Evolutionary conservation across 2,888 invertebrate genomes (phyloP), one percentile per base, ranked within the genome.

Genomic region (Agonopterix heracliana): DNA sequence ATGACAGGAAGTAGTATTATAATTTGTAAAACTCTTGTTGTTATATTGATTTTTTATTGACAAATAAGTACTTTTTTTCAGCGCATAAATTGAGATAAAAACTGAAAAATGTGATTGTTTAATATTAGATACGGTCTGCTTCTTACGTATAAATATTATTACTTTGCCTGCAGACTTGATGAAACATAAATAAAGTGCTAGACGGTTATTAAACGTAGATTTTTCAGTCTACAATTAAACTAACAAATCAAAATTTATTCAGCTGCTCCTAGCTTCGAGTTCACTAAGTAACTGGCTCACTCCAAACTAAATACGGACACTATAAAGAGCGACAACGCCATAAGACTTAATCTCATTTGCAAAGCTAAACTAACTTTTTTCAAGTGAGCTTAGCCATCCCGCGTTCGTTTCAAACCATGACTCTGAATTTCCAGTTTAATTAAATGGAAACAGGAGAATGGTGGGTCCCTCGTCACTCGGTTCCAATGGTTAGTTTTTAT

Each of bases 361-460:
- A 75, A 76, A 73, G 68, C 70, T 67, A 68, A 75, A 72, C 67
- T 63, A 64, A 67, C 66, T 74, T 78, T 78, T 66, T 77, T 71
- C 62, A 68, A 74, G 64, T 57, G 64, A 66, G 65, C 64, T 64
- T 64, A 69, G 68, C 64, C 55, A 60, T 63, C 54, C 59, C 60
- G 55, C 60, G 59, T 66, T 65, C 64, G 63, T 61, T 67, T 62
- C 58, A 57, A 64, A 57, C 68, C 69, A 68, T 74, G 78, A 74
- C 71, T 79, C 68, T 71, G 74, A 74, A 78, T 78, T 80, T 74
- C 66, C 70, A 74, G 75, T 80, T 84, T 84, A 85, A 85, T 86
- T 84, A 85, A 86, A 86, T 75, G 76, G 78, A 83, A 83, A 84
- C 85, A 85, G 74, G 78, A 60, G 71, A 81, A 82, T 76, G 78